These are phyloP conservation scores for Enteromius afrohamiltoni DNA, from an alignment of 2,797 vertebrate genomes.

Conservation along the genomic window DNA sequence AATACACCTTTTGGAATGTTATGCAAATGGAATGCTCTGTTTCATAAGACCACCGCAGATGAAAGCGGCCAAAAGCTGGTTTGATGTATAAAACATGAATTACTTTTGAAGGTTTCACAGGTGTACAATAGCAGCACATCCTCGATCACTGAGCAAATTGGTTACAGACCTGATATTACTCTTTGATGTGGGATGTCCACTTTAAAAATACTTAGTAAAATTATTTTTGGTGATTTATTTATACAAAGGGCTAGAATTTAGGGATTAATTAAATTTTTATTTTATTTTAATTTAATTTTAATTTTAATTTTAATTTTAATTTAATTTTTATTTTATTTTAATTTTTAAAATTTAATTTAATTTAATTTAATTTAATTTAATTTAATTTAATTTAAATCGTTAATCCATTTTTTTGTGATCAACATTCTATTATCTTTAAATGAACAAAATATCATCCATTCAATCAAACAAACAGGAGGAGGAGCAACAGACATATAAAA, in stretches of 20 bases:
- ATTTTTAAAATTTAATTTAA: no score
- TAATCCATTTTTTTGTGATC: not conserved
- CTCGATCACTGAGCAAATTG: not conserved
- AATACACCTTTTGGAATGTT: conserved; percentile 38
- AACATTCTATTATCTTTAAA: no score
- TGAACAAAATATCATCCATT: no score
- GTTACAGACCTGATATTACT: not conserved
- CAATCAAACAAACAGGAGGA: no score
- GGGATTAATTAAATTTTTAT: not conserved
- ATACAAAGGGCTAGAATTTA: not conserved
- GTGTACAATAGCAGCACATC: conserved; percentile 23
- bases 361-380: no score
- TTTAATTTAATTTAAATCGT: not conserved
- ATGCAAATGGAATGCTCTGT: conserved; percentile 38
- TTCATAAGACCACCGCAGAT: conserved; percentile 35
- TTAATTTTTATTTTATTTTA: no score
- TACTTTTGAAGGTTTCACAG: conserved; percentile 44
- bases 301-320: no score
- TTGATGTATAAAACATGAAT: conserved; percentile 50
- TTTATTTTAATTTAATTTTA: not conserved
- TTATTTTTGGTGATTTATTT: not conserved
- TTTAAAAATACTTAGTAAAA: not conserved
- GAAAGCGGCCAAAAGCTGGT: conserved; percentile 19
- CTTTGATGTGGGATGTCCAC: not conserved
- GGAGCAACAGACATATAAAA: no score